Percentiles rank a stretch among this genome's conserved stretches.
Evolutionary conservation across 2,113 vertebrate genomes (phyloP).

Genomic region (Menidia beryllina): DNA sequence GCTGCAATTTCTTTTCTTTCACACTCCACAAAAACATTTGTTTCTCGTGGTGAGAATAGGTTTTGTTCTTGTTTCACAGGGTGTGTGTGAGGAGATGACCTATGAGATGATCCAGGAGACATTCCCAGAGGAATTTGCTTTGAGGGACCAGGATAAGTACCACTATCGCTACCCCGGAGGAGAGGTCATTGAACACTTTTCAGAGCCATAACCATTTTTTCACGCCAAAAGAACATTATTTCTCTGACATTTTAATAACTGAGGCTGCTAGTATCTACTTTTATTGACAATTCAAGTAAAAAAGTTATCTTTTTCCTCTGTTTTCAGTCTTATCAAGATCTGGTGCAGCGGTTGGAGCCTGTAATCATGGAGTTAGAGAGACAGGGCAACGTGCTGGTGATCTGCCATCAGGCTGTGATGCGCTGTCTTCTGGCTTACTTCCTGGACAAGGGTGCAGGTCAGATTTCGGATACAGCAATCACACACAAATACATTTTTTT

Average conservation of each 20-base stretch:
- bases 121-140: slow-evolving; percentile 94
- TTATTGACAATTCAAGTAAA: too few relatives aligned
- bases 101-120: slow-evolving; percentile 91
- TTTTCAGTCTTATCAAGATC: slow-evolving; percentile 93
- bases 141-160: slow-evolving; percentile 97
- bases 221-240: not conserved
- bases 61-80: slow-evolving; percentile 77
- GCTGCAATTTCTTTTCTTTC: too few relatives aligned
- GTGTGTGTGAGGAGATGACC: slow-evolving; percentile 97
- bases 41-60: too few relatives aligned
- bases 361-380: slow-evolving; percentile 98
- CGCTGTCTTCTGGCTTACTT: slow-evolving; percentile 97
- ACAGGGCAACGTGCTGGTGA: slow-evolving; percentile 92
- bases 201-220: not conserved
- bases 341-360: slow-evolving; percentile 95
- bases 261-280: not conserved
- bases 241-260: not conserved
- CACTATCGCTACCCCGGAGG: slow-evolving; percentile 98
- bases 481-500: not conserved
- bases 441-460: slow-evolving; percentile 96
- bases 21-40: too few relatives aligned
- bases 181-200: slow-evolving; percentile 83
- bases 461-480: not conserved
- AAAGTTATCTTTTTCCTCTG: slow-evolving; percentile 6
- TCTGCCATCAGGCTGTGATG: slow-evolving; percentile 98